Evolutionary conservation across 1,140 invertebrate species (phyloP).

Genomic region (Rhyacophila brunnea): DNA sequence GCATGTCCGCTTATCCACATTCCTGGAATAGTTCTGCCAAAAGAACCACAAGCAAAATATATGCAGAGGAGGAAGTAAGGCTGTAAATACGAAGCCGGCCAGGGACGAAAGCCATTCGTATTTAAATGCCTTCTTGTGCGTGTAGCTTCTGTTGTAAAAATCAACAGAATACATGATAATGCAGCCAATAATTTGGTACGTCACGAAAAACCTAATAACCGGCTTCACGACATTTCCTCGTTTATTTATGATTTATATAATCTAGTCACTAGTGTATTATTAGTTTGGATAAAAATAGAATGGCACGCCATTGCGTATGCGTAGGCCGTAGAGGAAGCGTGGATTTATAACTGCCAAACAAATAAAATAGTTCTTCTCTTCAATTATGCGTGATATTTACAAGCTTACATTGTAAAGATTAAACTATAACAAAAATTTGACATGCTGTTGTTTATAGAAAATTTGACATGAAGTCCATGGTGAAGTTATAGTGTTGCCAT

Average conservation of each 20-base stretch:
- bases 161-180: not conserved
- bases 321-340: too few species aligned
- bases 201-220: not conserved
- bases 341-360: too few species aligned
- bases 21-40: slow-evolving; percentile 69
- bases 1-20: slow-evolving; percentile 67
- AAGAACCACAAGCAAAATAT: slow-evolving; percentile 66
- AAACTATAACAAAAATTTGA: too few species aligned
- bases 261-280: too few species aligned
- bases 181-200: not conserved
- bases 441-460: too few species aligned
- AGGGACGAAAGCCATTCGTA: slow-evolving; percentile 27
- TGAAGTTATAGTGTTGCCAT: too few species aligned
- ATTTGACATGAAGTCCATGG: too few species aligned
- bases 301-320: too few species aligned
- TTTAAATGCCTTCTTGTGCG: slow-evolving; percentile 16
- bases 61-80: slow-evolving; percentile 60
- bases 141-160: slow-evolving; percentile 1
- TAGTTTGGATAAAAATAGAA: too few species aligned
- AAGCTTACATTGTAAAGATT: too few species aligned
- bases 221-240: not conserved
- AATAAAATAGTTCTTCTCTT: too few species aligned
- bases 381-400: too few species aligned
- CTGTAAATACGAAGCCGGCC: slow-evolving; percentile 36
- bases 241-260: not conserved